Conservation (phyloP, 1,140 invertebrate genomes). For the Colletes latitarsis region DNA sequence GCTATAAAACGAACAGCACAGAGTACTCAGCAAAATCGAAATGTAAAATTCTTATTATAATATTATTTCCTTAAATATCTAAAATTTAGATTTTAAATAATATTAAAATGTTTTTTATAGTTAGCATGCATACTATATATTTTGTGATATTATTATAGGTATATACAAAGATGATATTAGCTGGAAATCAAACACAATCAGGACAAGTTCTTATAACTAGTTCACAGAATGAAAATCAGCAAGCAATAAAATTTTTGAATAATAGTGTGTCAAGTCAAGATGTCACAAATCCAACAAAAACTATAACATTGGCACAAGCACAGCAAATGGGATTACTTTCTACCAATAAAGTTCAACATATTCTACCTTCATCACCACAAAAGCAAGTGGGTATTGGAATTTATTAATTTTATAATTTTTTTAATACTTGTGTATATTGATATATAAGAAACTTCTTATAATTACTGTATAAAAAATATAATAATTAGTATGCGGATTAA, state of each 20-base stretch:
- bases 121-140: slow-evolving; percentile 8
- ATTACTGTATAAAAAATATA: no score
- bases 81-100: not conserved
- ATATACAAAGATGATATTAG: slow-evolving; percentile 84
- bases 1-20: slow-evolving; percentile 74
- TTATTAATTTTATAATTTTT: slow-evolving; percentile 1
- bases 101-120: not conserved
- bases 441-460: not conserved
- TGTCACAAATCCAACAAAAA: slow-evolving; percentile 83
- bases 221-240: slow-evolving; percentile 73
- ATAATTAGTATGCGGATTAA: no score
- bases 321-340: slow-evolving; percentile 85
- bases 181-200: slow-evolving; percentile 78
- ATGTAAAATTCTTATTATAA: slow-evolving; percentile 60
- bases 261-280: slow-evolving; percentile 67
- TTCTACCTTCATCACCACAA: slow-evolving; percentile 78
- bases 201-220: slow-evolving; percentile 75
- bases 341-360: slow-evolving; percentile 81
- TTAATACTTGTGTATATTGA: not conserved
- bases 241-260: slow-evolving; percentile 76
- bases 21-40: slow-evolving; percentile 71
- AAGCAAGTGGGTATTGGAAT: slow-evolving; percentile 73
- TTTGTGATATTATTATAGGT: slow-evolving; percentile 68
- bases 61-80: not conserved
- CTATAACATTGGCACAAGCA: slow-evolving; percentile 86